Evolutionary conservation across 2,113 vertebrate genomes (phyloP).

Genomic region (Alexandromys fortis): DNA sequence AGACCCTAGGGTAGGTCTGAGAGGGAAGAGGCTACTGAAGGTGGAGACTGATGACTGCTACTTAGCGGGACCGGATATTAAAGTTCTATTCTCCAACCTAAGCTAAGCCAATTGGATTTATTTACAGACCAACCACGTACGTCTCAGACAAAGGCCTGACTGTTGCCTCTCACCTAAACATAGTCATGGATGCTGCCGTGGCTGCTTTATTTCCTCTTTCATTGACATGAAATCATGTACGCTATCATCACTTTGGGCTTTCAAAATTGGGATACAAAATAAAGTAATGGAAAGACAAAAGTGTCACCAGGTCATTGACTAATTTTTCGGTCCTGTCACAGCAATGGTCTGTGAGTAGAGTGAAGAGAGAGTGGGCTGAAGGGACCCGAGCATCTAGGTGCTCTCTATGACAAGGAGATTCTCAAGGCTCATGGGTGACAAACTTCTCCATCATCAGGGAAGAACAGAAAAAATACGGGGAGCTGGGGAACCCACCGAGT

Average conservation of each 20-base stretch:
- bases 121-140: neutral
- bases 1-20: neutral
- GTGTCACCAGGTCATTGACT: neutral
- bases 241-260: neutral
- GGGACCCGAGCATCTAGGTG: fast-evolving
- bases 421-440: neutral
- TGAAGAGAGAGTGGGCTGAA: neutral
- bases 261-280: neutral
- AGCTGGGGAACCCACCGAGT: neutral
- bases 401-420: neutral
- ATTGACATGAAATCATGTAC: neutral
- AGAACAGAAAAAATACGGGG: neutral
- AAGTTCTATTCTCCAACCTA: neutral
- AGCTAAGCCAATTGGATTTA: neutral
- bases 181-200: fast-evolving
- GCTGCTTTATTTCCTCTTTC: neutral
- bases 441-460: neutral
- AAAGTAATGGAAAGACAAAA: neutral
- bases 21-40: neutral
- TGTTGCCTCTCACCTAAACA: neutral
- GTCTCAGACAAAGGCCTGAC: neutral
- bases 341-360: neutral
- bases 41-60: neutral
- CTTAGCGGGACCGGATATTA: neutral
- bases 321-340: neutral